Evolutionary conservation across 2,797 vertebrate species (phyloP), one percentile per base, ranked within the genome.

Genomic region (Stomatorhinus walkeri): DNA sequence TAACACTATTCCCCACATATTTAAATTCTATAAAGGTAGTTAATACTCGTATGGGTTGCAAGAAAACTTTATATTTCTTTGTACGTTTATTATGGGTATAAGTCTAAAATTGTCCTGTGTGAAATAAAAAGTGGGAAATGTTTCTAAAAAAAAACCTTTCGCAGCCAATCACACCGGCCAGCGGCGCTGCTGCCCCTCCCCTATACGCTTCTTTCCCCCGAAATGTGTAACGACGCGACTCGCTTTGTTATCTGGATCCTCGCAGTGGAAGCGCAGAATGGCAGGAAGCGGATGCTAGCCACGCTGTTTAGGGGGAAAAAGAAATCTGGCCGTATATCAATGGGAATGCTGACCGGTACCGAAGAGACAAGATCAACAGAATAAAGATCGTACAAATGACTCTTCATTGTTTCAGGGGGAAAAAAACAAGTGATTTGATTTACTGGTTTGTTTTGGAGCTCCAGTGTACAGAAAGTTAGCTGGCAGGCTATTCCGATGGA

Each of bases 131-230:
- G n/a, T 84, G 43, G 46, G 22, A 10, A 84, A 48, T 84, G 3
- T n/a, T n/a, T n/a, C n/a, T n/a, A n/a, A n/a, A n/a, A n/a, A n/a
- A n/a, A n/a, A 96, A 95, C 95, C 93, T 95, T 94, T 88, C 8
- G 51, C 10, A 90, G 87, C 95, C 95, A 96, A 96, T 96, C 91
- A 8, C 46, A 0, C 76, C 0, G 48, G 87, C 85, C 91, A 61
- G 64, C 79, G 68, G 24, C 6, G 89, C 91, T 48, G 91, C 61
- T 89, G 91, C 95, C 90, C 95, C 95, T 89, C 95, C 94, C 68
- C 22, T 87, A 4, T 36, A 54, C 90, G 88, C 68, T 87, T 64
- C 88, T 89, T 85, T 89, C 89, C 87, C 90, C 92, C 93, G 91
- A 94, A 91, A 88, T 94, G 94, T 94, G 94, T 91, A 93, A 93